Evolutionary conservation across 2,797 vertebrate species (phyloP).

Genomic region (Cossypha niveicapilla): DNA sequence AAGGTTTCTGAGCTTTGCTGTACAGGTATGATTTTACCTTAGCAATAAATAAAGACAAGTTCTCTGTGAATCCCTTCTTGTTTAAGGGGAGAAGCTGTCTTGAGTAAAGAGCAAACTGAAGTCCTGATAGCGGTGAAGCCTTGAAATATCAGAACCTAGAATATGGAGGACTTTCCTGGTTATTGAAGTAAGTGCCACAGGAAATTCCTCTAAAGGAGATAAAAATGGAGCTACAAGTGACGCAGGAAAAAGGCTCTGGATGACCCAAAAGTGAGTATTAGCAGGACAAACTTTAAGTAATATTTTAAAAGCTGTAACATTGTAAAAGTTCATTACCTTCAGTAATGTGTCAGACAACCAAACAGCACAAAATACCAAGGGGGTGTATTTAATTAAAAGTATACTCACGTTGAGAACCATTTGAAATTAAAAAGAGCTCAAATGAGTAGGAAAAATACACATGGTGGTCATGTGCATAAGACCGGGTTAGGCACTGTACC

Average conservation of each 20-base stretch:
- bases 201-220: neutral
- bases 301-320: neutral
- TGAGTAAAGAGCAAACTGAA: neutral
- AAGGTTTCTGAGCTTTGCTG: neutral
- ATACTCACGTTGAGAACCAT: neutral
- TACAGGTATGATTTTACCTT: neutral
- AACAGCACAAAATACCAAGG: neutral
- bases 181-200: neutral
- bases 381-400: neutral
- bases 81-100: neutral
- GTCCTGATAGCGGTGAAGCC: neutral
- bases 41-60: neutral
- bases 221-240: neutral
- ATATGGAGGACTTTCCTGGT: neutral
- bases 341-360: neutral
- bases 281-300: neutral
- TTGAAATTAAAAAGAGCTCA: neutral
- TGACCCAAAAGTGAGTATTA: neutral
- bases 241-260: neutral
- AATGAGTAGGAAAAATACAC: neutral
- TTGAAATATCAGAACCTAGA: neutral
- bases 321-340: neutral
- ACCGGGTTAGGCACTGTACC: fast-evolving
- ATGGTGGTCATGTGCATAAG: neutral
- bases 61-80: neutral